Evolutionary conservation across 2,888 invertebrate species (phyloP).

Genomic region (Epicampocera succincta): DNA sequence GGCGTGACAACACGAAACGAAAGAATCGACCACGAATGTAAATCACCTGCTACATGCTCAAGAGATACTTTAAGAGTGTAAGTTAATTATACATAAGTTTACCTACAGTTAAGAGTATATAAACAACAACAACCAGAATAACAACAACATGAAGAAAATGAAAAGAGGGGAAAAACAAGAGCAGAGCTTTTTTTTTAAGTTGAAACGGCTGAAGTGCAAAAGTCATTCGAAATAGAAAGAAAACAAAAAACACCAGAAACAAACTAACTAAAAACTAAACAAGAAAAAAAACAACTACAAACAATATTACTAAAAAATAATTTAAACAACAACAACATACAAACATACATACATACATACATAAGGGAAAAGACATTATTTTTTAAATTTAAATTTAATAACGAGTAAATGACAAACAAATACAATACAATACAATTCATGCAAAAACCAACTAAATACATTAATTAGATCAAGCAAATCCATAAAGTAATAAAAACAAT

Average conservation of each 20-base stretch:
- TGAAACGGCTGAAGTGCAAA: constrained; percentile 46
- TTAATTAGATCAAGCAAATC: constrained; percentile 38
- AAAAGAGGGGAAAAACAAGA: not conserved
- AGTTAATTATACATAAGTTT: constrained; percentile 48
- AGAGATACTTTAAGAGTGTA: constrained; percentile 74
- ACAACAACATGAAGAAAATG: no score
- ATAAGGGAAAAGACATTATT: constrained; percentile 44
- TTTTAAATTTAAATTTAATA: constrained; percentile 53
- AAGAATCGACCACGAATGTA: constrained; percentile 69
- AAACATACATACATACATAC: not conserved
- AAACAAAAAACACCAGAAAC: constrained; percentile 62
- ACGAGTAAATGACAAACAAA: not conserved
- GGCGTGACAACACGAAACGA: constrained; percentile 59
- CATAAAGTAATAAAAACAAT: constrained; percentile 35
- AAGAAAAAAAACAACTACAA: constrained; percentile 25
- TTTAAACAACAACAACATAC: constrained; percentile 2
- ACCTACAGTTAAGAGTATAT: constrained; percentile 11
- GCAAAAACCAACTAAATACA: constrained; percentile 43
- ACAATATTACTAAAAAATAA: constrained; percentile 50
- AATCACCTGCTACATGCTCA: constrained; percentile 73
- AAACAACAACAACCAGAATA: not conserved
- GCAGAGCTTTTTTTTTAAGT: not conserved
- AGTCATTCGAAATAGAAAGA: constrained; percentile 59
- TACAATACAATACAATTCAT: constrained; percentile 15
- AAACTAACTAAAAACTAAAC: constrained; percentile 61